Evolutionary conservation across 2,797 vertebrate species (phyloP).

Genomic region (Lindbergichthys nudifrons): DNA sequence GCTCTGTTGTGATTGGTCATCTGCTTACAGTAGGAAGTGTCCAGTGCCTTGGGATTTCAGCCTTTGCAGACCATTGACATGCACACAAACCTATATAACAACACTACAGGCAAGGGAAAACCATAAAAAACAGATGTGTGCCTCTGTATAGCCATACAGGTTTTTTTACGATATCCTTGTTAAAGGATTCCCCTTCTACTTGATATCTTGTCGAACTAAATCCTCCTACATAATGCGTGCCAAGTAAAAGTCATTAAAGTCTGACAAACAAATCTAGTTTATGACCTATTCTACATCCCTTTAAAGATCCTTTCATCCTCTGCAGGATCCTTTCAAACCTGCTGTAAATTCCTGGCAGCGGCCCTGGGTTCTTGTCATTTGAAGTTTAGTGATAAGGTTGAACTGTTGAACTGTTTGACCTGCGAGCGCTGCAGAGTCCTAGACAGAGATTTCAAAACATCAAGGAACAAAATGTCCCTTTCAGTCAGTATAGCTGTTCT

Average conservation of each 20-base stretch:
- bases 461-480: constrained; percentile 11
- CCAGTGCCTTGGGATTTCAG: too few relatives aligned
- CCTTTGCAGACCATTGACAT: too few relatives aligned
- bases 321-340: constrained; percentile 70
- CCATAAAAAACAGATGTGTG: too few relatives aligned
- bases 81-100: too few relatives aligned
- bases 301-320: constrained; percentile 71
- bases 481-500: neutral
- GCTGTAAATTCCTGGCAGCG: constrained; percentile 71
- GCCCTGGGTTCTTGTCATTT: constrained; percentile 58
- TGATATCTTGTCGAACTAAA: constrained; percentile 35
- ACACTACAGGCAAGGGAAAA: too few relatives aligned
- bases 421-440: neutral
- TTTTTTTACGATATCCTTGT: constrained; percentile 52
- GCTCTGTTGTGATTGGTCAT: too few relatives aligned
- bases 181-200: constrained; percentile 48
- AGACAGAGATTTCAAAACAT: constrained; percentile 30
- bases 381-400: constrained; percentile 54
- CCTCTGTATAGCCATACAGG: too few relatives aligned
- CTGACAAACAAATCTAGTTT: constrained; percentile 77
- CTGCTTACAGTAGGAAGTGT: too few relatives aligned
- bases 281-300: constrained; percentile 72
- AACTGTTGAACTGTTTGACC: constrained; percentile 67
- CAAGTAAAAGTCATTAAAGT: constrained; percentile 68
- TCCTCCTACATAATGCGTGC: constrained; percentile 46